phyloP scores from a whole-genome alignment of 2,113 vertebrate genomes.

The Mustelus asterias region DNA sequence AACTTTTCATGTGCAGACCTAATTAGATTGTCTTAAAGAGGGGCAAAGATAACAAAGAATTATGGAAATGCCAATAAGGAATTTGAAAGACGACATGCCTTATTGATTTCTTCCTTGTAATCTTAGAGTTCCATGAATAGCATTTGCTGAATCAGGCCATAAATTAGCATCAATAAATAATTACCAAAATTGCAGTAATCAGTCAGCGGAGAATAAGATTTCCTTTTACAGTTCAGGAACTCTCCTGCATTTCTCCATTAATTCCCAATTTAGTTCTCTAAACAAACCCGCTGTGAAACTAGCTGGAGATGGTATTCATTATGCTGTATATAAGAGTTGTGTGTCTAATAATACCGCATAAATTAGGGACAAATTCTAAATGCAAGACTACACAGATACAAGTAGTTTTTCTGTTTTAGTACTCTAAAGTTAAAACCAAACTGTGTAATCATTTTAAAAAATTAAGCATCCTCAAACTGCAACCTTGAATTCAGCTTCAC shows the following conservation, averaged over 20 bases:
- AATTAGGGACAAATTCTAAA: background rate
- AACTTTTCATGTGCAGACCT: background rate
- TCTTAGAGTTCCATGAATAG: background rate
- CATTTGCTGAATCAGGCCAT: background rate
- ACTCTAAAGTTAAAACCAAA: background rate
- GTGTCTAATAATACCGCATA: background rate
- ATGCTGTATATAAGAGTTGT: background rate
- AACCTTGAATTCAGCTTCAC: background rate
- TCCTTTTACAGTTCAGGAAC: background rate
- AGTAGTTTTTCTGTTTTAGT: background rate
- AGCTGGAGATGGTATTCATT: background rate
- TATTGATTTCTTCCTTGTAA: background rate
- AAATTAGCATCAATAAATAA: conserved; percentile 9
- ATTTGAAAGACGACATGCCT: background rate
- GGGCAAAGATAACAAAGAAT: background rate
- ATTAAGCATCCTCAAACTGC: background rate
- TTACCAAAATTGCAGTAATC: background rate
- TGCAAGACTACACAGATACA: background rate
- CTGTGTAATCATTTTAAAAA: background rate
- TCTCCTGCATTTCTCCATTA: background rate
- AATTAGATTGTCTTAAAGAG: background rate
- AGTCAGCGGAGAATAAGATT: background rate
- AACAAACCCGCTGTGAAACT: background rate
- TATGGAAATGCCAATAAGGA: background rate
- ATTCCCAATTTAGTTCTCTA: background rate